phyloP scores from a whole-genome alignment of 2,888 invertebrate species.

The Xestia sexstrigata region DNA sequence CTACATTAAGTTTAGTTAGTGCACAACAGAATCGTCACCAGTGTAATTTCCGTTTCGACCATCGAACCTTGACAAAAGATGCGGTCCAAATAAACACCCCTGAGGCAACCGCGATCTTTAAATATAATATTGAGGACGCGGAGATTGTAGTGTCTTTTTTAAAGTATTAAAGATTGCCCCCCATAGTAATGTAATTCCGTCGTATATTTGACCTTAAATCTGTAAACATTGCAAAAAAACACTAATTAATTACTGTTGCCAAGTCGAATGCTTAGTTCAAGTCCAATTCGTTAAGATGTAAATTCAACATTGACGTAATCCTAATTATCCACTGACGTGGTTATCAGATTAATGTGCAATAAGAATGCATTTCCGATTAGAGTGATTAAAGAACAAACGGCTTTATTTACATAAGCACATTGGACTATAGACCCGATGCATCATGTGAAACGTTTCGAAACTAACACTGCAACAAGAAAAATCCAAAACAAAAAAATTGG shows the following conservation, averaged over 20 bases:
- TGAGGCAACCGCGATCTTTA: not conserved
- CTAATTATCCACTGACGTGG: not conserved
- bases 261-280: conserved; percentile 12
- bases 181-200: no score
- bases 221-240: not conserved
- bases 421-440: conserved; percentile 26
- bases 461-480: no score
- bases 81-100: conserved; percentile 26
- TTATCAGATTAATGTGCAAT: conserved; percentile 33
- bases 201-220: not conserved
- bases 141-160: not conserved
- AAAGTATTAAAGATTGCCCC: no score
- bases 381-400: conserved; percentile 30
- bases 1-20: no score
- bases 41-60: not conserved
- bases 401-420: conserved; percentile 21
- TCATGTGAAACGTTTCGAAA: conserved; percentile 9
- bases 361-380: conserved; percentile 25
- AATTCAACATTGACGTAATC: conserved; percentile 5
- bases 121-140: not conserved
- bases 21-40: no score
- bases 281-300: not conserved
- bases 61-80: not conserved
- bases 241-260: not conserved
- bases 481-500: no score